Conservation (phyloP, 2,113 vertebrate genomes). For the Synodontis membranacea region DNA sequence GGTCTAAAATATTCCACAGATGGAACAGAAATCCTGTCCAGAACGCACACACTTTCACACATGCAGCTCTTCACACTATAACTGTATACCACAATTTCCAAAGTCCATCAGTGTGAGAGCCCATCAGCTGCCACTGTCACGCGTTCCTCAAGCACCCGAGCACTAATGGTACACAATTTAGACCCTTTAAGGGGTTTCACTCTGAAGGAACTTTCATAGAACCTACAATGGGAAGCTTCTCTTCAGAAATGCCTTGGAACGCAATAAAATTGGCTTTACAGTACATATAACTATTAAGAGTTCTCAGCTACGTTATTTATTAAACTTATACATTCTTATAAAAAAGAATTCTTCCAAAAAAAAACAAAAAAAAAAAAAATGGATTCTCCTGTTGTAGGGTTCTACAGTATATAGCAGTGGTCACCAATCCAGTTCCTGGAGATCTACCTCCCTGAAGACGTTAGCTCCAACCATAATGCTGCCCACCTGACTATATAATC, state of each 20-base stretch:
- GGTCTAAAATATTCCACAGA: constrained; percentile 27
- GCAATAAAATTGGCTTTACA: neutral
- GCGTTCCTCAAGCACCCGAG: constrained; percentile 41
- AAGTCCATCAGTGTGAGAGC: constrained; percentile 30
- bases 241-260: neutral
- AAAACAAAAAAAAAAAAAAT: too few species aligned
- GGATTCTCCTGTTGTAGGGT: neutral
- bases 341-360: neutral
- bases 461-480: too few species aligned
- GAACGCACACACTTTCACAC: constrained; percentile 36
- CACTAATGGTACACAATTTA: constrained; percentile 15
- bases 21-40: constrained; percentile 27
- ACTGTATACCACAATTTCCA: constrained; percentile 23
- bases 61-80: constrained; percentile 36
- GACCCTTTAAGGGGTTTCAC: neutral
- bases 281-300: neutral
- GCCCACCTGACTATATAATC: too few species aligned
- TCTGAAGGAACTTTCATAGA: neutral
- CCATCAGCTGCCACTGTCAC: constrained; percentile 42
- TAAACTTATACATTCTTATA: neutral
- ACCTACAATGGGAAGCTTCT: neutral
- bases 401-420: too few species aligned
- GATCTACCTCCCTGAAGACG: too few species aligned
- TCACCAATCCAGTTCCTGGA: too few species aligned
- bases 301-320: neutral